Conservation (phyloP, 2,797 vertebrate genomes). For the Megalops cyprinoides region DNA sequence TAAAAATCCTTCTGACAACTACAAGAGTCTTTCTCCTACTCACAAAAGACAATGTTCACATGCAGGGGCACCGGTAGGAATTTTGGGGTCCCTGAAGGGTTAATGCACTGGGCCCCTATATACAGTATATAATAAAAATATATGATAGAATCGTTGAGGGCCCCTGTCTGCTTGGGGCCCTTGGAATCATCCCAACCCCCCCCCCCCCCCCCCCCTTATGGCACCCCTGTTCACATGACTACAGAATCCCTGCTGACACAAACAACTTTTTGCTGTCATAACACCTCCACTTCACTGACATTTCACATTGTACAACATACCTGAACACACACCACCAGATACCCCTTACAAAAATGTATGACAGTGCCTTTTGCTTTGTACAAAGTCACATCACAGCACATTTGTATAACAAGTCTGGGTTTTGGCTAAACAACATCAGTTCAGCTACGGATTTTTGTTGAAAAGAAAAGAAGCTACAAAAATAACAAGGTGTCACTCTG, state of each 20-base stretch:
- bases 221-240: background rate
- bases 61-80: no score
- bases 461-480: background rate
- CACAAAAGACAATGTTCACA: background rate
- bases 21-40: background rate
- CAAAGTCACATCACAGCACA: background rate
- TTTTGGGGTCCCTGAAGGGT: no score
- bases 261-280: background rate
- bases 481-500: background rate
- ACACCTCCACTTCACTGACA: background rate
- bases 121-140: no score
- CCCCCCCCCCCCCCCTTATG: no score
- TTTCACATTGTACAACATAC: background rate
- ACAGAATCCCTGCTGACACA: background rate
- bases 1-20: background rate
- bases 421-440: background rate
- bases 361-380: background rate
- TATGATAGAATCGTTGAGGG: no score
- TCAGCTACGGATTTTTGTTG: no score
- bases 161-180: no score
- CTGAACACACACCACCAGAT: background rate
- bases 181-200: no score
- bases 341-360: constrained; percentile 2
- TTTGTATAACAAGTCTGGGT: background rate
- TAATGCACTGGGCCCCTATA: no score